A percentile compares a stretch with the other conserved stretches of the same genome.
These are phyloP conservation scores for Camponotus fellah DNA, from an alignment of 2,888 invertebrate genomes.

Conservation along the genomic window DNA sequence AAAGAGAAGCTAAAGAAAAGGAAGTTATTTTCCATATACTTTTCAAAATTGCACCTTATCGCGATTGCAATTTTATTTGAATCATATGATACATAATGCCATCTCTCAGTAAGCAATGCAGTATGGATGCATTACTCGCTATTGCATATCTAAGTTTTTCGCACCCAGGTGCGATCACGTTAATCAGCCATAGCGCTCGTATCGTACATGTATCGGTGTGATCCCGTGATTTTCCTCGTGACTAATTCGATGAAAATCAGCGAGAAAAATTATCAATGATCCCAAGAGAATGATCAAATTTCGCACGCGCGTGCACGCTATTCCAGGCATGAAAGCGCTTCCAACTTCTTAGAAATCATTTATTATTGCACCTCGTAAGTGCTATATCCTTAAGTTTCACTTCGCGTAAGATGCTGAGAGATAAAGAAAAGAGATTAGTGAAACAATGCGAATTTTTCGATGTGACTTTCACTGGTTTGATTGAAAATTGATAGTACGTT, in stretches of 20 bases:
- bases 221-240: slow-evolving; percentile 24
- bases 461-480: not conserved
- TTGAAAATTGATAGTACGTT: not conserved
- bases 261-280: slow-evolving; percentile 1
- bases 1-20: not conserved
- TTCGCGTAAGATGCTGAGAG: not conserved
- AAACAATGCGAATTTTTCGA: slow-evolving; percentile 15
- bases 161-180: not conserved
- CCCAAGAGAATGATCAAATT: not conserved
- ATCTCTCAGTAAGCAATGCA: not conserved
- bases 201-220: not conserved
- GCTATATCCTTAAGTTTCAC: slow-evolving; percentile 12
- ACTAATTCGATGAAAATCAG: not conserved
- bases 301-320: not conserved
- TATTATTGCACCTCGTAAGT: slow-evolving; percentile 41
- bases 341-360: slow-evolving; percentile 8
- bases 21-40: not conserved
- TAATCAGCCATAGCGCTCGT: slow-evolving; percentile 35
- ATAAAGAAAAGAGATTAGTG: not conserved
- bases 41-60: not conserved
- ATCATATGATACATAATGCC: not conserved
- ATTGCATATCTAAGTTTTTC: not conserved
- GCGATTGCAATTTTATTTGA: not conserved
- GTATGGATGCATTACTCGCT: not conserved
- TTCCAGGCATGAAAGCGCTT: slow-evolving; percentile 11